Evolutionary conservation across 2,113 vertebrate species (phyloP).

Genomic region (Acanthochromis polyacanthus): DNA sequence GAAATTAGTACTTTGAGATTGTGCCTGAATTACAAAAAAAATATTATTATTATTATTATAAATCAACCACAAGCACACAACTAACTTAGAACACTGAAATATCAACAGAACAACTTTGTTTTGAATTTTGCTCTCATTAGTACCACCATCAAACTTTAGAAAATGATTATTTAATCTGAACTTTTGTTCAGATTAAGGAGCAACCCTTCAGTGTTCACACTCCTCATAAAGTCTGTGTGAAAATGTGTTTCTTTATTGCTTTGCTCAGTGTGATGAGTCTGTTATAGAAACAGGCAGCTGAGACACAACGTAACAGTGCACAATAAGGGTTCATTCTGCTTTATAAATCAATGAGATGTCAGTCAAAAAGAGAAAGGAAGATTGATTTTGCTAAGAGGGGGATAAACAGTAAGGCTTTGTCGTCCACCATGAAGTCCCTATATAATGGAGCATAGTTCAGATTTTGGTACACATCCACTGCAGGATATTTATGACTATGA

Average conservation of each 20-base stretch:
- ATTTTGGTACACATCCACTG: slow-evolving; percentile 17
- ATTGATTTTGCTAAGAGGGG: neutral
- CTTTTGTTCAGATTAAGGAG: neutral
- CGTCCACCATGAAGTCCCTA: neutral
- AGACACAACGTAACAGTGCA: neutral
- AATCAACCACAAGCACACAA: no score
- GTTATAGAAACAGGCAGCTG: neutral
- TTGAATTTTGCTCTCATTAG: no score
- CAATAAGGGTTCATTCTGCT: neutral
- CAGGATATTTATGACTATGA: slow-evolving; percentile 33
- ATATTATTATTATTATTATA: no score
- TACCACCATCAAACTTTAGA: no score
- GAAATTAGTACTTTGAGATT: no score
- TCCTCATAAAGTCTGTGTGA: neutral
- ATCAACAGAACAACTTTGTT: no score
- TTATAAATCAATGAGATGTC: neutral
- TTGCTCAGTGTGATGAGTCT: neutral
- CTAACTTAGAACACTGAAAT: no score
- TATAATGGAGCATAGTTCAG: slow-evolving; percentile 14
- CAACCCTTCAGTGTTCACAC: neutral
- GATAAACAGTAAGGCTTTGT: neutral
- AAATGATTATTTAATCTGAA: no score
- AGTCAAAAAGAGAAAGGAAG: neutral
- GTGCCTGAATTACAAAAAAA: no score
- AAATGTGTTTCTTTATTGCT: neutral